A percentile compares a stretch with the other conserved stretches of the same genome.
Conservation (phyloP, 2,888 invertebrate species). For the Hirudinaria manillensis region DNA sequence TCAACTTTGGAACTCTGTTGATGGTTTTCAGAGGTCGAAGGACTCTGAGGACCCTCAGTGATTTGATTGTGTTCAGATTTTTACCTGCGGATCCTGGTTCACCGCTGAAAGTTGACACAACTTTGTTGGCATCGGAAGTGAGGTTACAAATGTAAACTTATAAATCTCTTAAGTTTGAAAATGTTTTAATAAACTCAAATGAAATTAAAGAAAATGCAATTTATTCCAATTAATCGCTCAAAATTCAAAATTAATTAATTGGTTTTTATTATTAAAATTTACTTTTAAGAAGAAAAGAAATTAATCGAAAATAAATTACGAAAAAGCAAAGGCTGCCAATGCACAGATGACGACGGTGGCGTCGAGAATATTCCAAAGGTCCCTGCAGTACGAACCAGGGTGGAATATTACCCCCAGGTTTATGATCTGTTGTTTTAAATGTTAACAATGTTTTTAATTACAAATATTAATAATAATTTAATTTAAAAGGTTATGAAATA, state of each 20-base stretch:
- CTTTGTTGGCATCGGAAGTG: slow-evolving; percentile 9
- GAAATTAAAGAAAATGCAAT: neutral
- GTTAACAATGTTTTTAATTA: neutral
- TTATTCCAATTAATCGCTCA: neutral
- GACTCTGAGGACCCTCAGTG: slow-evolving; percentile 93
- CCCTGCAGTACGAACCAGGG: slow-evolving; percentile 92
- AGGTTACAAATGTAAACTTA: neutral
- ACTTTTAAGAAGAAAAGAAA: neutral
- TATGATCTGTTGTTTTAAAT: slow-evolving; percentile 54
- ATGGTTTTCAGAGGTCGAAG: slow-evolving; percentile 99
- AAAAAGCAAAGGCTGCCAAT: slow-evolving; percentile 89
- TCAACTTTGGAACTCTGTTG: slow-evolving; percentile 96
- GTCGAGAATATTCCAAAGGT: slow-evolving; percentile 99
- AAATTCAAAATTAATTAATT: neutral
- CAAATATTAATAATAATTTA: neutral
- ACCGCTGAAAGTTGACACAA: slow-evolving; percentile 45
- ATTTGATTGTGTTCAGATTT: slow-evolving; percentile 98
- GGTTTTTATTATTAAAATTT: neutral
- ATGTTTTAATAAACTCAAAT: neutral
- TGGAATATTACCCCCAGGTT: slow-evolving; percentile 88
- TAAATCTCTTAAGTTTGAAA: neutral
- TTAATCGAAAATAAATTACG: slow-evolving; percentile 51
- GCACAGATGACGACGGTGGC: slow-evolving; percentile 98
- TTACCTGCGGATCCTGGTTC: slow-evolving; percentile 52
- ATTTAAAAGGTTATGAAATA: neutral